Base-by-base conservation (phyloP, 2,113 vertebrate species). In the Scalopus aquaticus region DNA sequence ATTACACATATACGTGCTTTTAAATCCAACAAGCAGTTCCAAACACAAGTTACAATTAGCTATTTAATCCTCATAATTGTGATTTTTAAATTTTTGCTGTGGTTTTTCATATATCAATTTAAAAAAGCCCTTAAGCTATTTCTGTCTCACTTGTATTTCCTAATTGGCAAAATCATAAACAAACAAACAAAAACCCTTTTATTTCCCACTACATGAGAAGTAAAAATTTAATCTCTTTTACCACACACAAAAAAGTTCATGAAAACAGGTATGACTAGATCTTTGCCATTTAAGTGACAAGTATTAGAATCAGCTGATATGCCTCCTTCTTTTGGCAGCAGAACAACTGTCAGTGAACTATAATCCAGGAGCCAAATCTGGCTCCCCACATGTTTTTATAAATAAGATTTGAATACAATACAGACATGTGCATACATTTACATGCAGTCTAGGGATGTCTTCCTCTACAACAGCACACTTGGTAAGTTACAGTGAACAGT, bases 81-180 rank as follows among this genome's bases (percentile, higher is more conserved):
- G 60, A 94, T 44, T 85, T 95, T 88, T 3, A 42, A 81, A 88
- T 84, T 79, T 37, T 44, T 19, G 44, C 3, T 88, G 32, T 81
- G 9, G n/a, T 84, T 93, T 92, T 92, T 67, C 35, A 92, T 19
- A 44, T 15, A 70, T 58, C 5, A 62, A 13, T 64, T 79, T 73
- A 42, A 73, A 89, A 74, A 60, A 91, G 60, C n/a, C 78, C 37
- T 44, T 65, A 91, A 94, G 37, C 37, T 91, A 91, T 86, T 91
- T 89, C 87, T 85, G 67, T 72, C 22, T 81, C 39, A 81, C 22
- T 88, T 83, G 44, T 3, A 69, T 72, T 80, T 96, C 24, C 58
- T 78, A 86, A 94, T 82, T 91, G 32, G 28, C 32, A 91, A 64
- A 26, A n/a, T n/a, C n/a, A n/a, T n/a, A n/a, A n/a, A n/a, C n/a